Conservation (phyloP, 2,888 invertebrate species). For the Lordiphosa fenestrarum region DNA sequence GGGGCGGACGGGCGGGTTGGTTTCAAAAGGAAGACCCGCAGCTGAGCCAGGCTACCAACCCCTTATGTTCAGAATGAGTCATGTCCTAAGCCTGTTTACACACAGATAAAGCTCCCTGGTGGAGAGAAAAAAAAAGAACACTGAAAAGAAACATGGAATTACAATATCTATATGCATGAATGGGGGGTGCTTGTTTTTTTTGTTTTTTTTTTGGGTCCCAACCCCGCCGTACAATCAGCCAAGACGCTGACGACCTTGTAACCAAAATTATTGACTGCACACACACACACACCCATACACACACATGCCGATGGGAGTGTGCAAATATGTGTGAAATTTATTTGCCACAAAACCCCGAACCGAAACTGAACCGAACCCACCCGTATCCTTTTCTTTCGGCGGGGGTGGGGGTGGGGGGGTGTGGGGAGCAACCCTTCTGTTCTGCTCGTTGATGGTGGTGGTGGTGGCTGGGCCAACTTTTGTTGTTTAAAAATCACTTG, state of each 20-base stretch:
- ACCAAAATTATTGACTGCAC: constrained; percentile 60
- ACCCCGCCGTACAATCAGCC: constrained; percentile 68
- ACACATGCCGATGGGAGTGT: constrained; percentile 36
- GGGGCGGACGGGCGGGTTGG: too few species aligned
- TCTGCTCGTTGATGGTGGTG: too few species aligned
- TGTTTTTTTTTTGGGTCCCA: too few species aligned
- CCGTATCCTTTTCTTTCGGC: constrained; percentile 6
- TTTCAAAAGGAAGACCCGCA: constrained; percentile 41
- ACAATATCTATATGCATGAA: constrained; percentile 1
- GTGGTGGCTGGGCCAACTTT: constrained; percentile 25
- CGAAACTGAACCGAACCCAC: background rate
- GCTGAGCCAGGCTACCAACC: constrained; percentile 23
- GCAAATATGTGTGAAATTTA: constrained; percentile 75
- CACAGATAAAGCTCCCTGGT: constrained; percentile 50
- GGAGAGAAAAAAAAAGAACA: too few species aligned
- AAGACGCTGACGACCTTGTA: constrained; percentile 62
- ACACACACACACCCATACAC: constrained; percentile 21
- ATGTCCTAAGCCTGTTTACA: constrained; percentile 53
- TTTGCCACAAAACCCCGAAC: constrained; percentile 45
- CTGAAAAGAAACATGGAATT: constrained; percentile 1
- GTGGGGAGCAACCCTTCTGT: constrained; percentile 42
- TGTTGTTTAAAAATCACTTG: constrained; percentile 74
- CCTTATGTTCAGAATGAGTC: constrained; percentile 41
- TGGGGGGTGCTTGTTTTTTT: too few species aligned
- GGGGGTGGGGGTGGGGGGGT: too few species aligned